Evolutionary conservation across 2,888 invertebrate species (phyloP), one percentile per base, ranked within the genome.

Genomic region (Amorpha juglandis): DNA sequence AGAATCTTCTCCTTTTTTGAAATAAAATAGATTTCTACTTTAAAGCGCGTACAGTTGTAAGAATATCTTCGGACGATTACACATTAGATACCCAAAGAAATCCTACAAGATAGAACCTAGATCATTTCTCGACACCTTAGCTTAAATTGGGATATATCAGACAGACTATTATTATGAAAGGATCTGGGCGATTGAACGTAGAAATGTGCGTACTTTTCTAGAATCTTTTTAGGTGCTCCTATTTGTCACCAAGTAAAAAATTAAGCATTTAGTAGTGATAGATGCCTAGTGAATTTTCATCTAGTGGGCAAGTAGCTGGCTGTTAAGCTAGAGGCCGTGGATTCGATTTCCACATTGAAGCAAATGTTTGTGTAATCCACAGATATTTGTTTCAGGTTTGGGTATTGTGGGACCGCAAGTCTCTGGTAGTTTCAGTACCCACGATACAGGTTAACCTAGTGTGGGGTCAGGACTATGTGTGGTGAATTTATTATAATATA

Each of bases 121-220:
- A 55, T 55, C 55, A 55, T 55, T 55, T 55, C 38, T 38, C 33
- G 55, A 35, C 55, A 55, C 35, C 55, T 16, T 16, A 55, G 55
- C 55, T 55, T 16, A 55, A 55, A 55, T 55, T 55, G 55, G 55
- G 38, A 38, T 35, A 8, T 16, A 35, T 11, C 35, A 19, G 55
- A 55, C 35, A 35, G 55, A 35, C 35, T 38, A 55, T 55, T 55
- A 55, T 33, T 55, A 8, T 55, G 38, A 38, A 33, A 35, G 35
- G 55, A 55, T 55, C 38, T 11, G 7, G 9, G 9, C 9, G 35
- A 55, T 55, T 38, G 55, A 55, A 38, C 1, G 6, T 12, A 52
- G 27, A 51, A 12, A 7, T 35, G 16, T 55, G 33, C 53, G 9
- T 38, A 16, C 7, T 33, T 53, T 27, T 53, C 6, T 19, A 16